phyloP scores from a whole-genome alignment of 2,113 vertebrate genomes.

The Chroicocephalus ridibundus region DNA sequence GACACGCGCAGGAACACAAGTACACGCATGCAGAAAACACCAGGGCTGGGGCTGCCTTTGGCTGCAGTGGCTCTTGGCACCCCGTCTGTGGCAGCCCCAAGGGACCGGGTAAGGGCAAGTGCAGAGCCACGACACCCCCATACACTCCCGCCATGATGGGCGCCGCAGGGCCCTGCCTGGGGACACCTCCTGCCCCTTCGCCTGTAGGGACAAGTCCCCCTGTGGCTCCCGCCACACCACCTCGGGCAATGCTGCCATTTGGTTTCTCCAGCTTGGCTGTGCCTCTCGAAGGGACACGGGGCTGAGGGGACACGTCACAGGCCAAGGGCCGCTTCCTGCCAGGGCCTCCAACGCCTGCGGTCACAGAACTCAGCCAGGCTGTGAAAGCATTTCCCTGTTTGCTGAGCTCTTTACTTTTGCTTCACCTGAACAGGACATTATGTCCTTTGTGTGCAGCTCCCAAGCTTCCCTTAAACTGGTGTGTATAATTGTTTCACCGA shows the following conservation, averaged over 20 bases:
- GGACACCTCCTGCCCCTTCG: no score
- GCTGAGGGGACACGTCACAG: neutral
- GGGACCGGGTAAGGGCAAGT: fast-evolving
- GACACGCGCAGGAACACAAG: neutral
- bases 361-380: neutral
- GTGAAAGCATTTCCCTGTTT: neutral
- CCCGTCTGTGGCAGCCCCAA: fast-evolving
- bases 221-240: fast-evolving
- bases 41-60: neutral
- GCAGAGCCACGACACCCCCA: fast-evolving
- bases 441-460: neutral
- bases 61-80: neutral
- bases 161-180: fast-evolving
- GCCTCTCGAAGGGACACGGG: fast-evolving
- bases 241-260: fast-evolving
- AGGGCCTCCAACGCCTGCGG: fast-evolving
- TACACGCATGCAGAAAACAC: fast-evolving
- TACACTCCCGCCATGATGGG: fast-evolving
- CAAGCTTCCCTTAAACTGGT: neutral
- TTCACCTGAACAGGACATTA: neutral
- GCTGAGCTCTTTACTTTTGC: neutral
- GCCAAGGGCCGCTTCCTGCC: fast-evolving
- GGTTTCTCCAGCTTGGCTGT: neutral
- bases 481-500: neutral
- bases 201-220: no score